Evolutionary conservation across 1,140 invertebrate species (phyloP), one percentile per base, ranked within the genome.

Genomic region (Dendrolimus kikuchii): DNA sequence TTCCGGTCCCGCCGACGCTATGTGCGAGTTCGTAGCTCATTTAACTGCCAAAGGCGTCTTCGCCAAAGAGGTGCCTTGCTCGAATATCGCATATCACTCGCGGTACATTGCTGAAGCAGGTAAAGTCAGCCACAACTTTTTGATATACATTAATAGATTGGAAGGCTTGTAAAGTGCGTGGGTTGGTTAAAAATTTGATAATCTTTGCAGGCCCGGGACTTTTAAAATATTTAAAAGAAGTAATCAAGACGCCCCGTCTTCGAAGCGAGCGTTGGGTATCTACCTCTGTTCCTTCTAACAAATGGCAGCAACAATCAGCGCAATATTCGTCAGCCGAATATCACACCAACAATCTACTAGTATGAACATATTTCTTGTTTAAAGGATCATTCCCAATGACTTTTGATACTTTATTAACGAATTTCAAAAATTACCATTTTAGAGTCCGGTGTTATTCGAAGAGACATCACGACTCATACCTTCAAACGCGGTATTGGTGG

Each of bases 361-460:
- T 23, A 64, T 71, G 60, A 23, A 23, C 23, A 23, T 23, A 23
- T 23, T 23, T 23, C 23, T 23, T 2, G 10, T 23, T 6, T 46
- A 23, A 46, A 2, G 4, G 10, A 6, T 10, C 2, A 3, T n/a
- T 3, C 6, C 23, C 38, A 49, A 7, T 49, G 23, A 2, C 38
- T 1, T 36, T 38, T 9, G 0, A 50, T 49, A 23, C 5, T 6
- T 37, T 43, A 7, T 23, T 9, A 6, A 9, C 10, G 5, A 6
- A 43, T 3, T 36, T 36, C 9, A 38, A 39, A 40, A 6, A 23
- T 7, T 9, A 39, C 7, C 0, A 5, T 51, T 60, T 5, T 52
- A 77, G 71, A 91, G 73, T 55, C 91, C 94, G 6, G 95, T 97
- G 1, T 76, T 95, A 1, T 97, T 97, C 66, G 92, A 96, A 65